phyloP scores from a whole-genome alignment of 2,113 vertebrate species.

The Glaucidium brasilianum region DNA sequence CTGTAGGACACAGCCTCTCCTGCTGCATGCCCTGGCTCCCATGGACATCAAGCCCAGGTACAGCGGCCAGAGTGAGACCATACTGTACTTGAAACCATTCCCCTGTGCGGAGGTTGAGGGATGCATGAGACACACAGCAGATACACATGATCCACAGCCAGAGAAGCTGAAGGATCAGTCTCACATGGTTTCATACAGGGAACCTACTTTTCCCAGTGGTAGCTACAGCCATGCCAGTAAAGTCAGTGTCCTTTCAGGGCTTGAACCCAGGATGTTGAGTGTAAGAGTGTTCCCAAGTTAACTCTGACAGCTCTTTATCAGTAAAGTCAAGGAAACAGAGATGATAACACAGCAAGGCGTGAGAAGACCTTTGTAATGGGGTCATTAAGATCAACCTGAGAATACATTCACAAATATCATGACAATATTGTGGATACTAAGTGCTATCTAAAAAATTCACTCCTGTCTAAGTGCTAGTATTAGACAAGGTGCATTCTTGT shows the following conservation, averaged over 20 bases:
- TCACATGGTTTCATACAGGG: not conserved
- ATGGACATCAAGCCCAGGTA: not conserved
- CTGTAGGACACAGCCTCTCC: not conserved
- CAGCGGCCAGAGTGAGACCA: not conserved
- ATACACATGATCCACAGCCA: not conserved
- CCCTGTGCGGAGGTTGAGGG: not conserved
- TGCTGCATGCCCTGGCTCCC: not conserved
- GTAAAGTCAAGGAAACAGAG: constrained; percentile 29
- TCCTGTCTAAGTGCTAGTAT: constrained; percentile 75
- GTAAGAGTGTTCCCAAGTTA: not conserved
- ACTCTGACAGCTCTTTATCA: not conserved
- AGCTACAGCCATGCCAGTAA: not conserved
- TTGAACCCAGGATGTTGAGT: not conserved
- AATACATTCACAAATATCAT: constrained; percentile 67
- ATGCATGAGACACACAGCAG: not conserved
- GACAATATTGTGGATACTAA: constrained; percentile 68
- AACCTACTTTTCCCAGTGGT: not conserved
- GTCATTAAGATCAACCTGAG: constrained; percentile 71
- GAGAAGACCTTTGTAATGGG: constrained; percentile 66
- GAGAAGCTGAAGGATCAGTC: not conserved
- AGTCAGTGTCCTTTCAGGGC: not conserved
- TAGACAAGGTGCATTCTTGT: constrained; percentile 68
- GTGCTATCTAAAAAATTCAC: constrained; percentile 71
- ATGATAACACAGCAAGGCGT: not conserved
- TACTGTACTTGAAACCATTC: not conserved